A percentile compares a stretch with the other conserved stretches of the same genome.
phyloP scores from a whole-genome alignment of 2,888 invertebrate species.

The Microplitis deprimator region DNA sequence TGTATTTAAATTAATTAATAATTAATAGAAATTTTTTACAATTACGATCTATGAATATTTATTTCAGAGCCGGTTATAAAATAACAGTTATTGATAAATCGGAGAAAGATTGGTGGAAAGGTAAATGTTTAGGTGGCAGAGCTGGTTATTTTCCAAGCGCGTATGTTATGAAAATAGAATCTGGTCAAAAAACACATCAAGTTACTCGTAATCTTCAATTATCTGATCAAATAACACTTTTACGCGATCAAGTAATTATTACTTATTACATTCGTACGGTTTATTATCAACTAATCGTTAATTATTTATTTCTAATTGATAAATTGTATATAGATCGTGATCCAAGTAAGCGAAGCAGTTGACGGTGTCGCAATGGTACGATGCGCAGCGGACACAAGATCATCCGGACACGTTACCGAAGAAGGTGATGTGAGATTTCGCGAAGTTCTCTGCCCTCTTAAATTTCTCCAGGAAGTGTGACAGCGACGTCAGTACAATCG shows the following conservation, averaged over 20 bases:
- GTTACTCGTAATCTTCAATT: constrained; percentile 90
- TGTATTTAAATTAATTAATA: no score
- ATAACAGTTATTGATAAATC: constrained; percentile 95
- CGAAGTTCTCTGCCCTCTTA: constrained; percentile 93
- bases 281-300: neutral
- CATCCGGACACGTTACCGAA: constrained; percentile 62
- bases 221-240: constrained; percentile 75
- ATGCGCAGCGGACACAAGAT: constrained; percentile 86
- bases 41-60: neutral
- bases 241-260: constrained; percentile 65
- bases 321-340: constrained; percentile 84
- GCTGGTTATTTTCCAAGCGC: constrained; percentile 95
- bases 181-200: constrained; percentile 92
- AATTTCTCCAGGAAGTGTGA: constrained; percentile 96
- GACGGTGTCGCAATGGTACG: constrained; percentile 96
- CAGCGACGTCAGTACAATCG: constrained; percentile 73
- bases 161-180: constrained; percentile 91
- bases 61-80: constrained; percentile 71
- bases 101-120: constrained; percentile 98
- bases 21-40: no score
- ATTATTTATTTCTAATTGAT: constrained; percentile 12
- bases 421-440: constrained; percentile 67
- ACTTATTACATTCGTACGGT: neutral
- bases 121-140: constrained; percentile 89
- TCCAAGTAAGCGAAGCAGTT: constrained; percentile 90